phyloP scores from a whole-genome alignment of 2,888 invertebrate species.

The Agrilus cyanescens region DNA sequence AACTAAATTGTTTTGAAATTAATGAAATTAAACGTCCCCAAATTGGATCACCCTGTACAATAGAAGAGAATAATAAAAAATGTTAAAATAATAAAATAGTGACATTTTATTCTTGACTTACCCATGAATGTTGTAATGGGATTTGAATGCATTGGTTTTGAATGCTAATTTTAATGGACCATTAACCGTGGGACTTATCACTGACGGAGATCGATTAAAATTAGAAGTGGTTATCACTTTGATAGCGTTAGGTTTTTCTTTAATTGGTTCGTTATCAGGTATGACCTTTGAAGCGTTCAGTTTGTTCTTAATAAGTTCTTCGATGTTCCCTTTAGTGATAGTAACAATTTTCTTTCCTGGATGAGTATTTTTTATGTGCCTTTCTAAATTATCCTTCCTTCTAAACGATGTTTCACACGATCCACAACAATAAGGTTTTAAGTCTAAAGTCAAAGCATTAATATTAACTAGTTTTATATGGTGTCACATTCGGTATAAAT shows the following conservation, averaged over 20 bases:
- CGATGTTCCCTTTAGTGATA: constrained; percentile 21
- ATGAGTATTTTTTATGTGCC: constrained; percentile 68
- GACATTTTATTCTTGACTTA: constrained; percentile 12
- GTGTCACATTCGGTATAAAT: constrained; percentile 1
- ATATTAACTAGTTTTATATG: too few species aligned
- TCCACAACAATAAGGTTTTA: constrained; percentile 57
- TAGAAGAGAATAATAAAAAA: too few species aligned
- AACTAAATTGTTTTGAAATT: too few species aligned
- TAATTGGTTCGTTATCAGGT: constrained; percentile 10
- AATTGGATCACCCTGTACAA: too few species aligned
- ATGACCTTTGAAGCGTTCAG: background rate
- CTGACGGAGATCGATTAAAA: constrained; percentile 15
- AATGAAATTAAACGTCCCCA: too few species aligned
- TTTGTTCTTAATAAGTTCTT: constrained; percentile 6
- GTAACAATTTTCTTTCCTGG: constrained; percentile 35
- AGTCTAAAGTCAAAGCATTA: constrained; percentile 37
- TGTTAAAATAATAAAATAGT: background rate
- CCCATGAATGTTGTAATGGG: constrained; percentile 34
- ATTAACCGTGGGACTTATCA: constrained; percentile 34
- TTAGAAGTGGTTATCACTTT: constrained; percentile 29
- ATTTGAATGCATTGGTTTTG: constrained; percentile 35
- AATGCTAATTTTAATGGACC: constrained; percentile 39
- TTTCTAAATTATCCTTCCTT: constrained; percentile 64
- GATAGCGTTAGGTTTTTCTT: constrained; percentile 35
- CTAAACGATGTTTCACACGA: constrained; percentile 59